Evolutionary conservation across 2,888 invertebrate genomes (phyloP).

Genomic region (Dilophus febrilis): DNA sequence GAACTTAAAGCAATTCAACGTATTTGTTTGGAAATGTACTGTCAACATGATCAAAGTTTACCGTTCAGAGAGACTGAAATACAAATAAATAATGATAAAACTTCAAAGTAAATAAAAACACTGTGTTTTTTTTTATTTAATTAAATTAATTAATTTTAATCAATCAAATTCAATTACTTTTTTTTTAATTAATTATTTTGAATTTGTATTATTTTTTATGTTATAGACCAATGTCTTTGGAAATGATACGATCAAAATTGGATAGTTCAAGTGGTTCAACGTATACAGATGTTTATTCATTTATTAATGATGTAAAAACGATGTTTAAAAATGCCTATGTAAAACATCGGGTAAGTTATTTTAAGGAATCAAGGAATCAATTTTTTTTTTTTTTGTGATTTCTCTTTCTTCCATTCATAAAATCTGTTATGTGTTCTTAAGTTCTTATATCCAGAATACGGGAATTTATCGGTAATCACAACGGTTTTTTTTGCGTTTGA

Average conservation of each 20-base stretch:
- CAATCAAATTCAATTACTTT: too few relatives aligned
- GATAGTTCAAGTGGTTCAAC: constrained; percentile 40
- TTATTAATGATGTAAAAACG: constrained; percentile 64
- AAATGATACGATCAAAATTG: constrained; percentile 63
- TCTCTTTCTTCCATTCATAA: too few relatives aligned
- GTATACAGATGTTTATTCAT: constrained; percentile 58
- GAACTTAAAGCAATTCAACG: constrained; percentile 62
- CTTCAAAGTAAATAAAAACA: background rate
- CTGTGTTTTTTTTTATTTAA: background rate
- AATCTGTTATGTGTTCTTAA: too few relatives aligned
- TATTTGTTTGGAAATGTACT: constrained; percentile 75
- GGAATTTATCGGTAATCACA: too few relatives aligned
- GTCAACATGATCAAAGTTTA: constrained; percentile 76
- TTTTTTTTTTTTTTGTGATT: too few relatives aligned
- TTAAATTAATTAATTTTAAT: too few relatives aligned
- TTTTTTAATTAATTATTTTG: constrained; percentile 5
- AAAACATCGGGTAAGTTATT: constrained; percentile 69
- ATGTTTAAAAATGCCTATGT: constrained; percentile 77
- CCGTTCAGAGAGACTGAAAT: constrained; percentile 73
- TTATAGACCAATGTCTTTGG: constrained; percentile 62
- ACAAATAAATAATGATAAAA: constrained; percentile 2
- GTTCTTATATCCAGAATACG: too few relatives aligned
- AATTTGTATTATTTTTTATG: constrained; percentile 1
- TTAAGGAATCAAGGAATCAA: too few relatives aligned
- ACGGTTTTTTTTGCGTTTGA: too few relatives aligned